Evolutionary conservation across 1,140 invertebrate species (phyloP).

Genomic region (Pseudomyrmex flavicornis): DNA sequence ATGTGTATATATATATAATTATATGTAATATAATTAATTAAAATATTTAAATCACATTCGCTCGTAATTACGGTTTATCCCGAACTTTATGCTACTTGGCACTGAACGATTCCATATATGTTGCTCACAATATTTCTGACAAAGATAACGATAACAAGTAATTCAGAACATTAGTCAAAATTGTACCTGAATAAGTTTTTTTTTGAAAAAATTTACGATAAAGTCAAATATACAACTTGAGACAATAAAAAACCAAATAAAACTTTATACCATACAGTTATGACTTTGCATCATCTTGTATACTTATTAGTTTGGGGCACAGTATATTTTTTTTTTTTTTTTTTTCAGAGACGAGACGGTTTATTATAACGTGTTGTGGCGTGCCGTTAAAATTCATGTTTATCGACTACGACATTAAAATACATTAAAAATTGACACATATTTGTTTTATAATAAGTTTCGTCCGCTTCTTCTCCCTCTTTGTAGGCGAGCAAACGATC

Average conservation of each 20-base stretch:
- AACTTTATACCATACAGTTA: constrained; percentile 30
- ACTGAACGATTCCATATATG: constrained; percentile 26
- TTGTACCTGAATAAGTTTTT: too few species aligned
- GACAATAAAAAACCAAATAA: constrained; percentile 5
- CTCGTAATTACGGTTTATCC: constrained; percentile 40
- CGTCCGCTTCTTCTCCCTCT: constrained; percentile 38
- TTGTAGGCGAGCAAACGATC: constrained; percentile 22
- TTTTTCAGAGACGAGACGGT: constrained; percentile 29
- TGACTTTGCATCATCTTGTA: constrained; percentile 41
- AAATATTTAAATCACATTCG: constrained; percentile 56
- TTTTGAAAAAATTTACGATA: too few species aligned
- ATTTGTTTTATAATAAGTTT: constrained; percentile 73
- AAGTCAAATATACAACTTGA: too few species aligned
- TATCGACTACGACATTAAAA: constrained; percentile 79
- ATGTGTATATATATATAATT: constrained; percentile 35
- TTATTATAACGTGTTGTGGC: constrained; percentile 37
- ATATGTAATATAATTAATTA: constrained; percentile 56
- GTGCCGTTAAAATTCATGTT: constrained; percentile 47
- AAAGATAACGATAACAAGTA: constrained; percentile 34
- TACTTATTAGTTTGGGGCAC: constrained; percentile 34
- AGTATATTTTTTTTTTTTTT: constrained; percentile 23
- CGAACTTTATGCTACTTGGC: constrained; percentile 46
- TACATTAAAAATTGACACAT: constrained; percentile 84
- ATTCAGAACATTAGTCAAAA: not conserved
- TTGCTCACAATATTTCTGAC: constrained; percentile 34